phyloP scores from a whole-genome alignment of 2,113 vertebrate genomes.

The Zosterops hypoxanthus region DNA sequence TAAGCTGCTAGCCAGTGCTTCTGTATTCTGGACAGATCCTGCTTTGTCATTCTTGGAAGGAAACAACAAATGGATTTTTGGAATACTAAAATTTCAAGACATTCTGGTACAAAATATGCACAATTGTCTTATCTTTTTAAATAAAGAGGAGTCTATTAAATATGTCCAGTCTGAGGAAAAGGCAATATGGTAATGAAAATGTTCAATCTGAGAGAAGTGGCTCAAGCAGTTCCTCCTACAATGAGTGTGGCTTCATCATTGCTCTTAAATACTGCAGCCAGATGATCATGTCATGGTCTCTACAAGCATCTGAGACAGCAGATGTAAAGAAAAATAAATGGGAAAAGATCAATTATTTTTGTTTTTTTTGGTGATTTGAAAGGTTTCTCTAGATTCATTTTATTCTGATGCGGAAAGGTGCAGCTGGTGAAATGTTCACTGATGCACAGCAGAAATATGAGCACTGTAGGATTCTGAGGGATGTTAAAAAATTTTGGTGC shows the following conservation, averaged over 20 bases:
- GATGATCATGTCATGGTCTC: neutral
- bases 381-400: neutral
- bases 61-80: neutral
- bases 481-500: conserved; percentile 7
- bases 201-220: neutral
- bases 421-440: neutral
- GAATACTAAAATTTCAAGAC: neutral
- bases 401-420: neutral
- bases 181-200: neutral
- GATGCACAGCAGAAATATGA: conserved; percentile 24
- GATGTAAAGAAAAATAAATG: neutral
- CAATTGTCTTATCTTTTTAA: neutral
- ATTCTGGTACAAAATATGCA: neutral
- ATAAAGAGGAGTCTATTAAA: neutral
- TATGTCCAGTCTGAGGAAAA: neutral
- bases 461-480: neutral
- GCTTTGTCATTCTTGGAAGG: neutral
- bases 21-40: neutral
- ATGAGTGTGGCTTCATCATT: neutral
- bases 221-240: neutral
- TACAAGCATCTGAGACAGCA: neutral
- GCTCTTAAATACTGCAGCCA: neutral
- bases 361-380: neutral
- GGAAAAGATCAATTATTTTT: neutral
- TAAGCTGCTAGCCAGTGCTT: neutral